Percentiles rank a stretch among this genome's conserved stretches.
phyloP scores from a whole-genome alignment of 2,113 vertebrate species.

The Platichthys stellatus region DNA sequence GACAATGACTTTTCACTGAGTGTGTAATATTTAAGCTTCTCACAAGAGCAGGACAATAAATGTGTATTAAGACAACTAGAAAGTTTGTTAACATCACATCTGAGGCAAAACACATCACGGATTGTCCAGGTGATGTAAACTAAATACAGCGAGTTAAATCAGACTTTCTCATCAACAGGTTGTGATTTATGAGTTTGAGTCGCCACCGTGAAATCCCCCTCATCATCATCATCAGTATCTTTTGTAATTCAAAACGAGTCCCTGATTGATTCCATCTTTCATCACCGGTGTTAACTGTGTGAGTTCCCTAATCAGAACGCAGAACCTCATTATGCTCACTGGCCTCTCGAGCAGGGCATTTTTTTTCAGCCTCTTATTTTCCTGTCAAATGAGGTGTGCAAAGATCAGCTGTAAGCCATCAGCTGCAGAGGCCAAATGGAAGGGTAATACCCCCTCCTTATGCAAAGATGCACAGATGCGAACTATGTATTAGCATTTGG shows the following conservation, averaged over 20 bases:
- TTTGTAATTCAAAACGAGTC: constrained; percentile 37
- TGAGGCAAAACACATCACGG: not conserved
- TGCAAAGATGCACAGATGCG: constrained; percentile 71
- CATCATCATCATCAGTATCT: constrained; percentile 15
- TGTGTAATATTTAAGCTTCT: too few species aligned
- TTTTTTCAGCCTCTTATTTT: constrained; percentile 48
- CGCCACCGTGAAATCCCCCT: not conserved
- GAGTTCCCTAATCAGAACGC: constrained; percentile 48
- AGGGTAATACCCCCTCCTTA: constrained; percentile 53
- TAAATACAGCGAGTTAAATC: not conserved
- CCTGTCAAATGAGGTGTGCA: constrained; percentile 72
- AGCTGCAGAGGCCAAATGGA: constrained; percentile 68
- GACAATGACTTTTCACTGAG: too few species aligned
- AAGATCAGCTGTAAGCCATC: constrained; percentile 71
- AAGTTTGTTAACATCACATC: not conserved
- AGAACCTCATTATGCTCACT: constrained; percentile 45
- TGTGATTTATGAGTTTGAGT: constrained; percentile 4
- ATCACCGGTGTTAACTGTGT: constrained; percentile 38
- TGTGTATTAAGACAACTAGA: not conserved
- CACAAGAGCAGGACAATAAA: too few species aligned
- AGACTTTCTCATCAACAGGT: not conserved
- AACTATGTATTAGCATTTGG: constrained; percentile 66
- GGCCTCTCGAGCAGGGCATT: constrained; percentile 34
- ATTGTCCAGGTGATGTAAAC: constrained; percentile 9
- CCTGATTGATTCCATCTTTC: constrained; percentile 39